phyloP scores from a whole-genome alignment of 2,888 invertebrate genomes.

The Hemicrepidius hirtus region DNA sequence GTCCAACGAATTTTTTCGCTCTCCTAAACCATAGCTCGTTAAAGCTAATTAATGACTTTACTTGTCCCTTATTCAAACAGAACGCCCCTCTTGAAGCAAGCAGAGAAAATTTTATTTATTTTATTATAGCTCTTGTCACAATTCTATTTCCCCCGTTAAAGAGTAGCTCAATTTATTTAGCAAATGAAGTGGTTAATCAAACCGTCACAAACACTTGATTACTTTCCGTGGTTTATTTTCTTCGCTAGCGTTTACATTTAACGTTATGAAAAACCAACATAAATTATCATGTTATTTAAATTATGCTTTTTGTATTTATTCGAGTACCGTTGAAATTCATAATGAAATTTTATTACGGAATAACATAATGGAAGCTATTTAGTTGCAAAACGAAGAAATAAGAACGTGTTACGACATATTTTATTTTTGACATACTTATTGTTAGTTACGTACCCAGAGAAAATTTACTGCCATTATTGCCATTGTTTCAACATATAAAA shows the following conservation, averaged over 20 bases:
- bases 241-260: constrained; percentile 45
- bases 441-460: background rate
- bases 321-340: background rate
- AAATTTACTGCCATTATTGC: constrained; percentile 2
- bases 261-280: constrained; percentile 18
- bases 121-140: constrained; percentile 56
- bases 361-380: background rate
- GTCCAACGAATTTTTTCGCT: constrained; percentile 36
- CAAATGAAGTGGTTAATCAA: constrained; percentile 64
- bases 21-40: constrained; percentile 61
- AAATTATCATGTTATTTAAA: constrained; percentile 15
- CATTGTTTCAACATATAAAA: constrained; percentile 28
- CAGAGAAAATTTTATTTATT: constrained; percentile 59
- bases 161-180: constrained; percentile 60
- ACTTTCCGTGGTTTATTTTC: constrained; percentile 52
- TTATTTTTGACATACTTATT: constrained; percentile 7
- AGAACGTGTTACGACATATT: background rate
- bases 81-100: constrained; percentile 54
- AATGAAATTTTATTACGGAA: background rate
- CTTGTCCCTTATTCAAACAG: constrained; percentile 58
- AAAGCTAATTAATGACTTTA: constrained; percentile 63
- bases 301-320: constrained; percentile 10
- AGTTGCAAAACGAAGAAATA: background rate
- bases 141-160: constrained; percentile 60
- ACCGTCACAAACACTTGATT: constrained; percentile 63